Conservation (phyloP, 1,140 invertebrate species). For the Onthophagus taurus region DNA sequence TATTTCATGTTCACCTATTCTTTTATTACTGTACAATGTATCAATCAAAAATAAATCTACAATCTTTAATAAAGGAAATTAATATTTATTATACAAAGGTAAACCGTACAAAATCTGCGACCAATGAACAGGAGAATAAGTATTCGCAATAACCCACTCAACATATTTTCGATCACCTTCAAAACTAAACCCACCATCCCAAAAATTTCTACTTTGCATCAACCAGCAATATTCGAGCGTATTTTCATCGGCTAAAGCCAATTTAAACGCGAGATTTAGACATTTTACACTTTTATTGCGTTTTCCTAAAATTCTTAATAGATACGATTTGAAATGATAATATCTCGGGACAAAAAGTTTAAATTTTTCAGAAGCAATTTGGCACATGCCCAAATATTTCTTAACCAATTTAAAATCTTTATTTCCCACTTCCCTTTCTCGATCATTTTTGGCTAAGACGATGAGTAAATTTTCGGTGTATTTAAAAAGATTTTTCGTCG, state of each 20-base stretch:
- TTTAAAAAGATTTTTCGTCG: conserved; percentile 10
- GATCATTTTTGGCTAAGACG: conserved; percentile 12
- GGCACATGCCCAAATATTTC: conserved; percentile 26
- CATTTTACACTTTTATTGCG: conserved; percentile 1
- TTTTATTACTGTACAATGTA: too few species aligned
- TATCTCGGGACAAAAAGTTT: conserved; percentile 16
- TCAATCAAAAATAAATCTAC: too few species aligned
- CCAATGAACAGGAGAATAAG: conserved; percentile 16
- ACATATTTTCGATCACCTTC: conserved; percentile 10
- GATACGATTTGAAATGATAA: conserved; percentile 18
- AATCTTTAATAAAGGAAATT: too few species aligned
- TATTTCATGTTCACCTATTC: too few species aligned
- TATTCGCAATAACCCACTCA: conserved; percentile 15
- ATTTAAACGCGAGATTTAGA: conserved; percentile 14
- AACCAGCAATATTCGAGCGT: conserved; percentile 15
- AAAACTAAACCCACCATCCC: conserved; percentile 16
- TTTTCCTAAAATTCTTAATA: conserved; percentile 14
- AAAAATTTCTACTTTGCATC: conserved; percentile 11
- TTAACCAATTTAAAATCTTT: conserved; percentile 15
- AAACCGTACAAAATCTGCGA: conserved; percentile 17
- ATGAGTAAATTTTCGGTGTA: conserved; percentile 11
- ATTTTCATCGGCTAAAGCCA: conserved; percentile 12
- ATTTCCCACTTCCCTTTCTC: conserved; percentile 8
- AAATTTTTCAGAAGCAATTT: conserved; percentile 12
- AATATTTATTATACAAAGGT: conserved; percentile 13